Evolutionary conservation across 2,888 invertebrate genomes (phyloP), one percentile per base, ranked within the genome.

Genomic region (Alviniconcha strummeri): DNA sequence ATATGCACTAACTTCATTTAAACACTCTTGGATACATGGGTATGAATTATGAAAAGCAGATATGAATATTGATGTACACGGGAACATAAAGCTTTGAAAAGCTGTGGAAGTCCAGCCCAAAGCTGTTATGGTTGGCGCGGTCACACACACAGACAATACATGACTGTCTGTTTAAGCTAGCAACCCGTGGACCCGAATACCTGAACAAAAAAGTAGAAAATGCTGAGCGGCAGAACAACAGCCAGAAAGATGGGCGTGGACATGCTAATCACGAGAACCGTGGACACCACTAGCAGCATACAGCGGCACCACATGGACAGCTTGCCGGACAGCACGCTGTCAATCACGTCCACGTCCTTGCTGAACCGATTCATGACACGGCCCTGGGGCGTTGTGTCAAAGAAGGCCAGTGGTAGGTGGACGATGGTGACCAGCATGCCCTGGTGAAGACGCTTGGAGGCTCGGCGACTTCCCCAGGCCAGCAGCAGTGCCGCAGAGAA

Each of bases 261-360:
- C 81, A 89, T 84, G 74, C 87, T 84, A 67, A 91, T 86, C 13
- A 90, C 89, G 13, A 88, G 17, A 11, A 91, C 77, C 36, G 89
- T 87, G 86, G 87, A 84, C 64, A 89, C 54, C 75, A 85, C 86
- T 55, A 80, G 67, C 13, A 89, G 77, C 9, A 84, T 69, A 36
- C 86, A 86, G 78, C 69, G 67, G 71, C 85, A 52, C 74, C 76
- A 85, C 80, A 86, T 86, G 57, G 85, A 81, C 4, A 90, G 80
- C 81, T 82, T 88, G 17, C 75, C 17, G 1, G 91, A 91, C 19
- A 93, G 89, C 55, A 85, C 78, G 7, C 84, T 86, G 83, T 92
- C 93, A 9, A 93, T 82, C 6, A 88, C 86, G 85, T 93, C 93
- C 7, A 93, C 88, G 83, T 92, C 93, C 84, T 92, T 92, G 82